Evolutionary conservation across 2,113 vertebrate genomes (phyloP), one percentile per base, ranked within the genome.

Genomic region (Ascaphus truei): DNA sequence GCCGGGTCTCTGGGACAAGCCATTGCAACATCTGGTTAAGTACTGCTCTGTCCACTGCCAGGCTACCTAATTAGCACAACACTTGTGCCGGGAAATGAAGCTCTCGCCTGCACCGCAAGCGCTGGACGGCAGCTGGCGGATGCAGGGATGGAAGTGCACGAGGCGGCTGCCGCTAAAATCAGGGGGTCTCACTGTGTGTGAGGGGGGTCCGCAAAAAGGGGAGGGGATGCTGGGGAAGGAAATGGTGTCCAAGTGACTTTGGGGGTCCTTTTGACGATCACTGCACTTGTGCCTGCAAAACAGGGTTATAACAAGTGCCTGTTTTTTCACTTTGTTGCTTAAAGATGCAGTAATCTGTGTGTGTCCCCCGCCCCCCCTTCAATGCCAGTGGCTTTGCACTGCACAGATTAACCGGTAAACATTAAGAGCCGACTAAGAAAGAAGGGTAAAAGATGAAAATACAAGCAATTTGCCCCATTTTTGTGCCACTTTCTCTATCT

Each of bases 1-100:
- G 68, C 43, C 72, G 83, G 81, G 83, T 86, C 87, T 77, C 80
- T 75, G 87, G 85, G 89, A 90, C 78, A 79, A 85, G 89, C 79
- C 90, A 92, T 93, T 91, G 92, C 93, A 94, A 94, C 94, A 96
- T 97, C 94, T 98, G 94, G 93, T 91, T 93, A 93, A 95, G 93
- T 91, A 88, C 87, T 86, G 83, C 83, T 62, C 83, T 86, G 80
- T 78, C 88, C 84, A 87, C 83, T 36, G 66, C 88, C 80, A 78
- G 86, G 88, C 91, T 78, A 84, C 86, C 90, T 93, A 92, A 92
- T 93, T 92, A 94, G 94, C 89, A 92, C 91, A 93, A 92, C 90
- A 91, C 84, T 91, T 92, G 90, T 92, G 92, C 89, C 82, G 90
- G 92, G 89, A 93, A 92, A 89, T 93, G 92, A 91, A 45, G 53